Evolutionary conservation across 2,797 vertebrate genomes (phyloP).

Genomic region (Arrhamphus sclerolepis): DNA sequence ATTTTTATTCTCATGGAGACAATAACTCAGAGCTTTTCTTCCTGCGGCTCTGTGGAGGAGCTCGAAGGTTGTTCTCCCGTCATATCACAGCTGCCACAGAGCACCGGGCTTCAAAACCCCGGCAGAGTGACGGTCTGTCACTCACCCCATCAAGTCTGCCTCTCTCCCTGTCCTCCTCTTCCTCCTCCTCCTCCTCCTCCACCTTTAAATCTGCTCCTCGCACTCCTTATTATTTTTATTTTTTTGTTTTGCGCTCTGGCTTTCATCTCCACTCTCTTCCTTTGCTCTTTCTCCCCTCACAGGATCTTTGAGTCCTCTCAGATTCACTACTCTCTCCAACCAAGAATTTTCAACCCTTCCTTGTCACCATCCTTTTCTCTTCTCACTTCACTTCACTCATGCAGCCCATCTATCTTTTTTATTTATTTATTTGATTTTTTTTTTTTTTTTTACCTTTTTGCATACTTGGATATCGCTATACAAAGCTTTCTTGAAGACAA

Average conservation of each 20-base stretch:
- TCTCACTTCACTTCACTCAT: slow-evolving; percentile 46
- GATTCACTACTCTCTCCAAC: slow-evolving; percentile 35
- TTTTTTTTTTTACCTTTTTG: slow-evolving; percentile 62
- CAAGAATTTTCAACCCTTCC: slow-evolving; percentile 60
- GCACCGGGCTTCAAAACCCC: slow-evolving; percentile 61
- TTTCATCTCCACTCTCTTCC: slow-evolving; percentile 33
- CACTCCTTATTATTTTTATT: neutral
- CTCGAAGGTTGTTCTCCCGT: slow-evolving; percentile 37
- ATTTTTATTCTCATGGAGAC: slow-evolving; percentile 67
- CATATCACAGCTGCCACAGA: slow-evolving; percentile 59
- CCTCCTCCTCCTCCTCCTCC: slow-evolving; percentile 19
- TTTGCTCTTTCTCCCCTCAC: slow-evolving; percentile 26
- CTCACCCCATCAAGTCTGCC: slow-evolving; percentile 57
- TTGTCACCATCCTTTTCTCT: slow-evolving; percentile 43
- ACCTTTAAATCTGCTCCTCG: slow-evolving; percentile 34
- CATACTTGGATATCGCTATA: slow-evolving; percentile 67
- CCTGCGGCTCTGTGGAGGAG: slow-evolving; percentile 43
- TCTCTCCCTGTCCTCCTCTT: slow-evolving; percentile 23
- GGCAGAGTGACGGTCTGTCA: slow-evolving; percentile 74
- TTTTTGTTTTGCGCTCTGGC: slow-evolving; percentile 18
- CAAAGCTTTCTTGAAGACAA: slow-evolving; percentile 61
- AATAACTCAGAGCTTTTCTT: slow-evolving; percentile 48
- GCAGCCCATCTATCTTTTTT: slow-evolving; percentile 68
- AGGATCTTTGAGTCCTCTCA: slow-evolving; percentile 30
- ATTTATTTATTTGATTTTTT: too few relatives aligned